Evolutionary conservation across 2,888 invertebrate genomes (phyloP).

Genomic region (Drosophila differens): DNA sequence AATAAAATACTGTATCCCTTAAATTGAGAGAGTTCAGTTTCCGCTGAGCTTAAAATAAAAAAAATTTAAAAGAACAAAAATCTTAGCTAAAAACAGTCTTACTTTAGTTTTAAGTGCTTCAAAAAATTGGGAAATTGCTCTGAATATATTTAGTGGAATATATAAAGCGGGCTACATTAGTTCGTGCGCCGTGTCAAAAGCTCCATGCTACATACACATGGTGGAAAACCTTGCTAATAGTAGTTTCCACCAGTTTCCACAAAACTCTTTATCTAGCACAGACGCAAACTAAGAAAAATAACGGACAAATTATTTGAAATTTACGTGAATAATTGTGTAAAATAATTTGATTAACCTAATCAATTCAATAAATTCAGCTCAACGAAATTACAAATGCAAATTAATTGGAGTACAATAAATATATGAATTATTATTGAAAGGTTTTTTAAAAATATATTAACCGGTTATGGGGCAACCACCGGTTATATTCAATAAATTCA

Average conservation of each 20-base stretch:
- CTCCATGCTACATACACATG: conserved; percentile 5
- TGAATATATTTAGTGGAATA: neutral
- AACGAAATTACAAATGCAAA: neutral
- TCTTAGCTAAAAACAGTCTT: neutral
- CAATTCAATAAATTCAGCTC: neutral
- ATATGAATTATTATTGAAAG: neutral
- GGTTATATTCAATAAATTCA: neutral
- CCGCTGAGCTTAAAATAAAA: neutral
- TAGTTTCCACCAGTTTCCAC: neutral
- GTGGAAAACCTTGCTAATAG: neutral
- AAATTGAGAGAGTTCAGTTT: neutral
- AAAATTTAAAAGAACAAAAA: neutral
- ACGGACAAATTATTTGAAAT: neutral
- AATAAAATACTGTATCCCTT: neutral
- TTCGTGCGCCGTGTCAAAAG: neutral
- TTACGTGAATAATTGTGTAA: no score
- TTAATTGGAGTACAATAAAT: no score
- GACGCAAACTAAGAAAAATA: conserved; percentile 1
- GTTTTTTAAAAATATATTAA: neutral
- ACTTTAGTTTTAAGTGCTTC: neutral
- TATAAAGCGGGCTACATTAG: neutral
- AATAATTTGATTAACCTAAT: neutral
- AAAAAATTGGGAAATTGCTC: neutral
- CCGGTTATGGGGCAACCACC: neutral
- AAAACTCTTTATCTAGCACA: conserved; percentile 2